Evolutionary conservation across 1,140 invertebrate genomes (phyloP), one percentile per base, ranked within the genome.

Genomic region (Rhynchophorus ferrugineus): DNA sequence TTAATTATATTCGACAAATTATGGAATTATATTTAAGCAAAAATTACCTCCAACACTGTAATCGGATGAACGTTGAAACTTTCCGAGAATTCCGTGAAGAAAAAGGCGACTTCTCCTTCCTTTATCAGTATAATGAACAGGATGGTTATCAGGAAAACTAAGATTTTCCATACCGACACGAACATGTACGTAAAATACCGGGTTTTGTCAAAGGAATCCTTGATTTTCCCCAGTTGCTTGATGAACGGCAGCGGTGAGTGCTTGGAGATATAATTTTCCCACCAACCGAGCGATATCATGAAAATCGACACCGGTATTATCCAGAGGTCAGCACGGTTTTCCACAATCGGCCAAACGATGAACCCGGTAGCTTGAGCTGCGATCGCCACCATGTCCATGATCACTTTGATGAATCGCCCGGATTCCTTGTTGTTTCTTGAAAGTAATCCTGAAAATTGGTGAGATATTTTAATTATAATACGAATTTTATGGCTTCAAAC

Each of bases 231-330:
- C 37, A 93, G 69, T n/a, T 79, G 78, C 62, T 84, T 84, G 16
- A 95, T 83, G 38, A 91, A 75, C 37, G 79, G 86, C 50, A 91
- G 78, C 0, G 85, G 82, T 56, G 88, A 91, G 46, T 87, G 79
- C 56, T 80, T 78, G 19, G 88, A 87, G 0, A 93, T 89, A 65
- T 91, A 98, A 73, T 97, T 98, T 72, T 97, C 94, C 94, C 94
- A 97, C 89, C 91, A 97, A 18, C 89, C 87, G 20, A 91, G 80
- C 2, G 92, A 96, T 34, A 93, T 85, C 35, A 93, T 78, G 29
- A 95, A 70, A 5, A 91, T 76, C 1, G 89, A 75, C 0, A 91
- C 69, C 0, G 93, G 91, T 45, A 95, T 85, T 5, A 91, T 75
- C 88, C 89, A 95, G 17, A 88, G 65, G 45, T 79, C 76, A 1